Evolutionary conservation across 1,140 invertebrate species (phyloP), one percentile per base, ranked within the genome.

Genomic region (Danaus melanippus): DNA sequence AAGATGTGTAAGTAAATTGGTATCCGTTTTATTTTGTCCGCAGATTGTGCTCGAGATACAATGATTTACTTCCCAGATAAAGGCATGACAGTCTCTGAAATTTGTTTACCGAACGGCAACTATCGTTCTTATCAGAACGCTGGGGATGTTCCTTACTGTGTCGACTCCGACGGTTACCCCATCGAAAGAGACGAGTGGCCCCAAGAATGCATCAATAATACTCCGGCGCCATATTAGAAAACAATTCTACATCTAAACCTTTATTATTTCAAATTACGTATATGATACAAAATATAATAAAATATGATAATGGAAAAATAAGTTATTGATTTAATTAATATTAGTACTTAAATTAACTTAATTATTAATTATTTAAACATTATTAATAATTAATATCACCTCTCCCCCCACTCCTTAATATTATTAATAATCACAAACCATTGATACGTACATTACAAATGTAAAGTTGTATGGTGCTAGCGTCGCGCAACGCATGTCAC

Each of bases 31-130:
- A 11, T 47, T 42, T 60, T 42, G 9, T 17, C 9, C 41, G n/a
- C 69, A 90, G 90, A 90, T 69, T 90, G 90, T 64, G 89, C 89
- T 9, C 75, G 87, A 47, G 89, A 90, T 67, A 71, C 69, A 7
- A 63, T 68, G 17, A 67, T 87, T 44, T 74, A 86, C 55, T 90
- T 85, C 71, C 79, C 82, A 11, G 77, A 76, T 42, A 72, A 65
- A 2, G 87, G 86, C 0, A 76, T 83, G 69, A 63, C 64, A 15
- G 79, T 88, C 59, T 71, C 77, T 0, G 79, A 84, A 56, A 64
- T 69, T 9, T 90, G 89, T 60, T 45, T 58, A 9, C 67, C 74
- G 8, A 88, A 88, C 60, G 90, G 89, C 44, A 90, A 89, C 79
- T 90, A 90, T 63, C 62, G 75, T 11, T 60, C 74, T 3, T 66